phyloP scores from a whole-genome alignment of 2,113 vertebrate species.

The Pseudois nayaur region DNA sequence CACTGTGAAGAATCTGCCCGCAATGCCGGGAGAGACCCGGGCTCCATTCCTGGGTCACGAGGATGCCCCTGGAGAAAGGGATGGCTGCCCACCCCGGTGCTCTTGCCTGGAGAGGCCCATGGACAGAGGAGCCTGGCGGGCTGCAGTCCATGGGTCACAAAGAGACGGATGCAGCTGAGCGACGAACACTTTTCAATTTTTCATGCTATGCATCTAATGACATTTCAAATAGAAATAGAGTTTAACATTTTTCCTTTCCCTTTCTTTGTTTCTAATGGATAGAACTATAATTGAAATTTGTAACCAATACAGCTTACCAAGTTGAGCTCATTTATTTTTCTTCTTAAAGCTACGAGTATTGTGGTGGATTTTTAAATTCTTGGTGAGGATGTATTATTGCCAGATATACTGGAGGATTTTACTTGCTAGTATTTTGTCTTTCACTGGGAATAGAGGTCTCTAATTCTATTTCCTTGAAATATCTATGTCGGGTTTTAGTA shows the following conservation, averaged over 20 bases:
- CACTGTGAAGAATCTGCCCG: neutral
- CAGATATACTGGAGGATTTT: rapidly evolving
- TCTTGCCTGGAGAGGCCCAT: neutral
- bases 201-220: neutral
- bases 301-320: neutral
- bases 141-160: neutral
- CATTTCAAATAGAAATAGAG: neutral
- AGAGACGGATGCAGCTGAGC: neutral
- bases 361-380: neutral
- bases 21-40: neutral
- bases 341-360: neutral
- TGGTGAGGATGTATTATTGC: neutral
- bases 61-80: neutral
- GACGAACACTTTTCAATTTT: neutral
- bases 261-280: too few relatives aligned
- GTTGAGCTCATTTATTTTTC: too few relatives aligned
- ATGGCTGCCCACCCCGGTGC: neutral
- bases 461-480: rapidly evolving
- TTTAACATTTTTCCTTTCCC: neutral
- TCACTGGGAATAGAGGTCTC: rapidly evolving
- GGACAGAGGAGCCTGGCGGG: neutral
- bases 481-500: rapidly evolving
- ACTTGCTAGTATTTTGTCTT: neutral
- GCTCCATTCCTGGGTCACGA: neutral
- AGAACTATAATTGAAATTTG: neutral